Base-by-base conservation (phyloP, 2,797 vertebrate genomes). In the Malurus leucopterus region DNA sequence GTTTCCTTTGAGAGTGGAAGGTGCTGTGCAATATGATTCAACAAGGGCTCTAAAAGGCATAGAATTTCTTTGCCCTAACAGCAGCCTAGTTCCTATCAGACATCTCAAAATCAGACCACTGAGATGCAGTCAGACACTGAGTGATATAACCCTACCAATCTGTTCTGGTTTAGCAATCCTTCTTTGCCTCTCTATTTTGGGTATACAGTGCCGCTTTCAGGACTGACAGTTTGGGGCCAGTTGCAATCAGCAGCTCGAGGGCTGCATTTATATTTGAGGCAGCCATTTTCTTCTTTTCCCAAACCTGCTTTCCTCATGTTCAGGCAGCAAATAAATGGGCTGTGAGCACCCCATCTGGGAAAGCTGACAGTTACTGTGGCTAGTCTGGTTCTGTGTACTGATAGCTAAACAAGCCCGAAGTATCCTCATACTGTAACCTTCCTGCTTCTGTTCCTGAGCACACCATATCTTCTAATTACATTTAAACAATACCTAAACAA, bases 191-290 rank as follows among this genome's bases (percentile, higher is more conserved):
- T 81, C 79, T 90, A 71, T 84, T 91, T 90, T 21, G 54, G 67
- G 70, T 50, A 59, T 6, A 49, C 8, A 6, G 50, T 26, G 43
- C 9, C 78, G 57, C 46, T 93, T 73, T 78, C 77, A 86, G 67
- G 67, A 47, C 83, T 58, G 82, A 95, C 89, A 81, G 73, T 91
- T 89, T 86, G 73, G 63, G 79, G 76, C 57, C 89, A 81, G 59
- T 75, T 78, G 72, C 46, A 51, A n/a, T 47, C 89, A 65, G 57
- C 57, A 91, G 32, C 50, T 78, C 40, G 17, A 88, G 85, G 51
- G 70, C 79, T 88, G 73, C 54, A 61, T 79, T 95, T 77, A 32
- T 55, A 44, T 91, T 73, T 83, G 49, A 94, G 61, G 68, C n/a
- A 84, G 72, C 44, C 55, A 58, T 92, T 86, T 78, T 72, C 53